Evolutionary conservation across 2,888 invertebrate species (phyloP).

Genomic region (Acanthosepion pharaonis): DNA sequence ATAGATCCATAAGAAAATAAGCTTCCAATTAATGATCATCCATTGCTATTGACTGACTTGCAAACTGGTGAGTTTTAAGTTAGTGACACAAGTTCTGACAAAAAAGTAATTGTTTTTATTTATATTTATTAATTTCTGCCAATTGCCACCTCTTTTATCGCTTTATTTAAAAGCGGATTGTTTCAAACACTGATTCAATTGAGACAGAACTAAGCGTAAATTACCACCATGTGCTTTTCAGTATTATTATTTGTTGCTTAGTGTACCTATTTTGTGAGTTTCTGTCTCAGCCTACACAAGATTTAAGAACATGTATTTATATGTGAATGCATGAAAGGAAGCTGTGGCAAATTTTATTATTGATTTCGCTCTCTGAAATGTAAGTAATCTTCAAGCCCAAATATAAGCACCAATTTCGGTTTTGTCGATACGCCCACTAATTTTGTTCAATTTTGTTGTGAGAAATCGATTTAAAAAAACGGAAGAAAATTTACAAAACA

Average conservation of each 20-base stretch:
- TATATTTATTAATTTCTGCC: too few species aligned
- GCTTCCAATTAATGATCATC: too few species aligned
- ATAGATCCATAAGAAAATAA: too few species aligned
- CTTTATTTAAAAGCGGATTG: not conserved
- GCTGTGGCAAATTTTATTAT: not conserved
- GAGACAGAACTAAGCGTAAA: not conserved
- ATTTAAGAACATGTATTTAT: not conserved
- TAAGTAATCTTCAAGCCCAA: not conserved
- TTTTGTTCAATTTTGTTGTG: not conserved
- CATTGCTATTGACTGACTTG: too few species aligned
- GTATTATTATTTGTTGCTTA: not conserved
- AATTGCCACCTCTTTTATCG: not conserved
- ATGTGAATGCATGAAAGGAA: too few species aligned
- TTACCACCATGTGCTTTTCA: not conserved
- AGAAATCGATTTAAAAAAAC: not conserved
- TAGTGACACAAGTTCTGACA: too few species aligned
- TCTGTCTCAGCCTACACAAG: not conserved
- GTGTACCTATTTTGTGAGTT: not conserved
- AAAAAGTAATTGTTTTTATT: too few species aligned
- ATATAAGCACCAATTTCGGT: not conserved
- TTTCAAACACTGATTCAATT: not conserved
- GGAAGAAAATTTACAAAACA: not conserved
- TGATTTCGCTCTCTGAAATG: not conserved
- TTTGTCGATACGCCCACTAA: not conserved
- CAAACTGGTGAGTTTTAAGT: too few species aligned